Evolutionary conservation across 2,113 vertebrate genomes (phyloP).

Genomic region (Thalassoma bifasciatum): DNA sequence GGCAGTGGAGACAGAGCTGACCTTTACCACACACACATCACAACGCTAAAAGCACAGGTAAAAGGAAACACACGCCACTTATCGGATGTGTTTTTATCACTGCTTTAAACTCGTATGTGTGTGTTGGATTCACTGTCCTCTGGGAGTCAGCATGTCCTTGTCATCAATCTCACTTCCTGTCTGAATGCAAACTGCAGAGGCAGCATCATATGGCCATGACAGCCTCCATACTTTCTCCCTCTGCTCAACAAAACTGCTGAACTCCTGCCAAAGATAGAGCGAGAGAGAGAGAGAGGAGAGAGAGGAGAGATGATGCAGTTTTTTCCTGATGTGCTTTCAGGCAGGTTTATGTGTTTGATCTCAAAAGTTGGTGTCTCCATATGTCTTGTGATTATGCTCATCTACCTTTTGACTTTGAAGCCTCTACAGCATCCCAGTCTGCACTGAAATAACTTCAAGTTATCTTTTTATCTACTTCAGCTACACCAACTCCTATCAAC

Average conservation of each 20-base stretch:
- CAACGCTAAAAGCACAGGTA: too few species aligned
- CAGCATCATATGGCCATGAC: conserved; percentile 78
- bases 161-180: conserved; percentile 59
- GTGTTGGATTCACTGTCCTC: conserved; percentile 8
- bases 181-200: conserved; percentile 66
- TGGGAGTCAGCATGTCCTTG: conserved; percentile 27
- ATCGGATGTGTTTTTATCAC: background rate
- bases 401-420: conserved; percentile 10
- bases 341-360: conserved; percentile 40
- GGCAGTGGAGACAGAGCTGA: conserved; percentile 45
- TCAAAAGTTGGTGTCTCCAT: conserved; percentile 37
- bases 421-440: background rate
- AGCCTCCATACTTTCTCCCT: conserved; percentile 72
- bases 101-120: background rate
- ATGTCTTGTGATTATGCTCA: conserved; percentile 19
- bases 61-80: background rate
- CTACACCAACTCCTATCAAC: too few species aligned
- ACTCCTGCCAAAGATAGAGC: conserved; percentile 34
- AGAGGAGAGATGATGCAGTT: conserved; percentile 14
- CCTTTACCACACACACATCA: conserved; percentile 32
- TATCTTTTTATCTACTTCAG: background rate
- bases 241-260: conserved; percentile 65
- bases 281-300: conserved; percentile 1
- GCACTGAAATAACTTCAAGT: background rate
- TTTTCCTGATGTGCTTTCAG: conserved; percentile 30